These are phyloP conservation scores for Keiferia lycopersicella DNA, from an alignment of 2,888 invertebrate genomes.

Conservation along the genomic window DNA sequence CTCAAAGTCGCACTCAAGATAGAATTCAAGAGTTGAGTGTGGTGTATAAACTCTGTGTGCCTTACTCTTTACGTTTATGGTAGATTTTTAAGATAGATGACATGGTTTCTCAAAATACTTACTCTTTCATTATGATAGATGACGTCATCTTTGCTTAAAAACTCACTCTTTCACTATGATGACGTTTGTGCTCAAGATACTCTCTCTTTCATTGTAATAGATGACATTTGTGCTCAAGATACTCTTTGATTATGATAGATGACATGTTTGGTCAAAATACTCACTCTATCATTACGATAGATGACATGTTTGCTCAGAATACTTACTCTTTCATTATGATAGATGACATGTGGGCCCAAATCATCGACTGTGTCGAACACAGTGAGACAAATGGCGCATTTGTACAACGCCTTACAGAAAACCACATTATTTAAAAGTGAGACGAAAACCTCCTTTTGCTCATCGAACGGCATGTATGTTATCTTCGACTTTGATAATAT, in stretches of 20 bases:
- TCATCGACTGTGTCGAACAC: neutral
- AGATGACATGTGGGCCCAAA: neutral
- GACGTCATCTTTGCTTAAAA: no score
- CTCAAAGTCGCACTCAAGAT: no score
- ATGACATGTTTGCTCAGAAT: no score
- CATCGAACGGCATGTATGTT: neutral
- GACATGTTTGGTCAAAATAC: no score
- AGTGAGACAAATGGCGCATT: slow-evolving; percentile 4
- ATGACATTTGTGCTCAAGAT: neutral
- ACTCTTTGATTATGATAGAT: no score
- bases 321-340: slow-evolving; percentile 14
- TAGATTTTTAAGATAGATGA: neutral
- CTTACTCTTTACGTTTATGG: no score
- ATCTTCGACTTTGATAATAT: neutral
- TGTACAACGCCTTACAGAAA: neutral
- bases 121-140: slow-evolving; percentile 14
- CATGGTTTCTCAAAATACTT: no score
- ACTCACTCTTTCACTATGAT: no score
- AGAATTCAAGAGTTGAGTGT: no score
- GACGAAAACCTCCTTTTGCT: neutral
- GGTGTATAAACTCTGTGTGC: no score
- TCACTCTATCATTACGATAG: neutral
- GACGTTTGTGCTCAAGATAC: no score
- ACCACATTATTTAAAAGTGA: neutral
- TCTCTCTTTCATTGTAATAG: no score